Base-by-base conservation (phyloP, 2,113 vertebrate genomes). In the Zapus hudsonius region DNA sequence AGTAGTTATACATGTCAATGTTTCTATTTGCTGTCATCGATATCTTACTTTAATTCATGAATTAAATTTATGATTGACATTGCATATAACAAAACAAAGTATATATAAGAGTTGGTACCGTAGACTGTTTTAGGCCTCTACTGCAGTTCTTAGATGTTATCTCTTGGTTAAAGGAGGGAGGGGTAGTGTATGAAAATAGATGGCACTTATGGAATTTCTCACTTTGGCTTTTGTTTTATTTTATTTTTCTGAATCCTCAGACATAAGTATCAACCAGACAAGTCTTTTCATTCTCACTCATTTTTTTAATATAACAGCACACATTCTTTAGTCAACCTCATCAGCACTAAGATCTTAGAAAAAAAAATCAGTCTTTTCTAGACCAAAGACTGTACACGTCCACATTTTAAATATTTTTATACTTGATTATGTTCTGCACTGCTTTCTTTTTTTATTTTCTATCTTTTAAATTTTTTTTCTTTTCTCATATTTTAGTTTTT, bases 391-490 rank as follows among this genome's bases (percentile, higher is more conserved):
- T 64, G 6, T 27, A 87, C n/a, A 55, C 25, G 4, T 73, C 2
- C 16, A 67, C 23, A 61, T 70, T 38, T 23, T 79, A 89, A 52
- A 91, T 89, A 95, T 63, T 70, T n/a, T 93, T 95, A 55, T 95
- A 76, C 96, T 97, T 97, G 85, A 95, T 97, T 97, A 95, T 82
- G 74, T n/a, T 82, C 36, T 75, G 84, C 90, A 83, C 38, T 83
- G 69, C 73, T 94, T 97, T 89, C 61, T 74, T 76, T n/a, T 40
- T 92, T 61, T 92, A 52, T 29, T 84, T 81, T 91, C 84, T 40
- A 86, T 88, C 87, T 73, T 74, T 19, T 95, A 57, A 0, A 0
- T 47, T 22, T 90, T 87, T 97, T 95, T 95, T 96, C 76, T 63
- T 86, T 59, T 93, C 72, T 93, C 96, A 92, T 15, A 42, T 85